Evolutionary conservation across 1,140 invertebrate species (phyloP).

Genomic region (Magallana ariakensis): DNA sequence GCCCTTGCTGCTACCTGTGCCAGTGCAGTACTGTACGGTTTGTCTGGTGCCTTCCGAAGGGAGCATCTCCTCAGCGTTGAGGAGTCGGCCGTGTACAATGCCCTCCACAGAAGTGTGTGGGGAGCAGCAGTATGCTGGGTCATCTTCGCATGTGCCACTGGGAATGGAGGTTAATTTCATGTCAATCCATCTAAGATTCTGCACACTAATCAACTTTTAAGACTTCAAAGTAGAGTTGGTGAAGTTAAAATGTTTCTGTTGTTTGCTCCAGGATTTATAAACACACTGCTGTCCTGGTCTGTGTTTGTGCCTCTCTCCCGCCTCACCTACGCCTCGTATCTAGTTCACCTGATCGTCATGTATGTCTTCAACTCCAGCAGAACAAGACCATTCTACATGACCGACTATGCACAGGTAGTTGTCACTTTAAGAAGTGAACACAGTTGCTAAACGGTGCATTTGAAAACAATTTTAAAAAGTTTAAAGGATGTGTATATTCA

Average conservation of each 20-base stretch:
- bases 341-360: constrained; percentile 84
- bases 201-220: too few relatives aligned
- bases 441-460: background rate
- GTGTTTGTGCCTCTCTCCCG: constrained; percentile 65
- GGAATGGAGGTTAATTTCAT: constrained; percentile 38
- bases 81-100: constrained; percentile 74
- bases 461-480: too few relatives aligned
- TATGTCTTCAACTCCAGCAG: constrained; percentile 47
- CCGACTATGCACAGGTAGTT: constrained; percentile 55
- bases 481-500: too few relatives aligned
- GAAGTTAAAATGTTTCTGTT: too few relatives aligned
- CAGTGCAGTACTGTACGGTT: constrained; percentile 66
- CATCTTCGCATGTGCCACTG: constrained; percentile 48
- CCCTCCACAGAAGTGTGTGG: constrained; percentile 77
- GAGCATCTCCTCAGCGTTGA: constrained; percentile 48
- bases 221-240: too few relatives aligned
- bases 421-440: background rate
- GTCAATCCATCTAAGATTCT: too few relatives aligned
- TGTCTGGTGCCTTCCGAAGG: constrained; percentile 59
- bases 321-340: constrained; percentile 72
- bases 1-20: constrained; percentile 52
- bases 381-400: constrained; percentile 50
- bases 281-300: constrained; percentile 87
- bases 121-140: constrained; percentile 65
- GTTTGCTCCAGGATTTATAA: constrained; percentile 82